Conservation (phyloP, 2,888 invertebrate species). For the Sarcophaga carnaria region DNA sequence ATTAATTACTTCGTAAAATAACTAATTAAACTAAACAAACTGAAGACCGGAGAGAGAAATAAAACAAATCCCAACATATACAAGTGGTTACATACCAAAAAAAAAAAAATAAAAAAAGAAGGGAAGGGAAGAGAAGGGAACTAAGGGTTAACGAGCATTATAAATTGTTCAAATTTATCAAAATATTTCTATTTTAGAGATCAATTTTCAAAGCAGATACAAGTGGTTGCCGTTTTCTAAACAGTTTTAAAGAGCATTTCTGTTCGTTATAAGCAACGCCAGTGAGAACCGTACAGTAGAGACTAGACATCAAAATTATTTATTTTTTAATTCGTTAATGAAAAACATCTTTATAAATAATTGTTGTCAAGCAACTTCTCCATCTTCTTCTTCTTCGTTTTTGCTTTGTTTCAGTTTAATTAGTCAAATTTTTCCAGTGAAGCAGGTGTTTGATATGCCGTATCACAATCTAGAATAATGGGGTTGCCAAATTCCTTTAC, state of each 20-base stretch:
- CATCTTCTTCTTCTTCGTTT: too few relatives aligned
- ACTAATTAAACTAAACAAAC: conserved; percentile 61
- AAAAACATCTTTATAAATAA: too few relatives aligned
- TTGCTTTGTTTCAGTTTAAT: too few relatives aligned
- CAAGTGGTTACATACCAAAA: background rate
- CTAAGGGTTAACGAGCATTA: conserved; percentile 61
- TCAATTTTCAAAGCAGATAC: conserved; percentile 11
- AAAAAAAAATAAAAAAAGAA: too few relatives aligned
- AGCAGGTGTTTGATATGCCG: too few relatives aligned
- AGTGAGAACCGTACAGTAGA: background rate
- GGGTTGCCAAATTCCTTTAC: too few relatives aligned
- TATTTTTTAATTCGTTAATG: too few relatives aligned
- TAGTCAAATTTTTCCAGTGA: too few relatives aligned
- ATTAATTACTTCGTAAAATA: conserved; percentile 66
- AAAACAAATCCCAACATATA: too few relatives aligned
- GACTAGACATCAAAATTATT: background rate
- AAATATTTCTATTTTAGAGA: conserved; percentile 12
- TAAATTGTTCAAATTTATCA: conserved; percentile 64
- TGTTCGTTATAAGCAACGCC: conserved; percentile 1
- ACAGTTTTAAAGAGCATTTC: conserved; percentile 3
- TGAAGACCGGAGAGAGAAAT: background rate
- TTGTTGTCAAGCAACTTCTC: too few relatives aligned
- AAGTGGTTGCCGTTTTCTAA: conserved; percentile 41
- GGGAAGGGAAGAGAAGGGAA: conserved; percentile 28
- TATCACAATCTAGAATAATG: too few relatives aligned